These are phyloP conservation scores for Hoplias malabaricus DNA, from an alignment of 2,113 vertebrate species.

Conservation along the genomic window DNA sequence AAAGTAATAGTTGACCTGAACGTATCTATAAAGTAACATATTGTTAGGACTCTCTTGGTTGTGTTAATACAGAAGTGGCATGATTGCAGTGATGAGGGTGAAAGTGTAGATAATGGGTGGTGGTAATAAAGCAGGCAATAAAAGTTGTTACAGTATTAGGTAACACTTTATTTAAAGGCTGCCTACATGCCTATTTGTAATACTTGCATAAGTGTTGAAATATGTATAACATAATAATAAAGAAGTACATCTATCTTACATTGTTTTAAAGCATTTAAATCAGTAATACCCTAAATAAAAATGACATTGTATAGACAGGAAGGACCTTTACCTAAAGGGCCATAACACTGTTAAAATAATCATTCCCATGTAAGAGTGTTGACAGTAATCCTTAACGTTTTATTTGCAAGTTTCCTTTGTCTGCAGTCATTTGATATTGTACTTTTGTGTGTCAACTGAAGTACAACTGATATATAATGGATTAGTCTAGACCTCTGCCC, in stretches of 20 bases:
- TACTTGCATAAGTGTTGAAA: no score
- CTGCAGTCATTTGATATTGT: not conserved
- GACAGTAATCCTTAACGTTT: no score
- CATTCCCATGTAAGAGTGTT: not conserved
- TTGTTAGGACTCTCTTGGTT: not conserved
- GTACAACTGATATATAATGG: no score
- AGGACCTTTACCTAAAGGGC: no score
- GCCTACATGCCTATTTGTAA: not conserved
- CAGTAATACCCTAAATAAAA: no score
- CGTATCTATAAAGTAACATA: not conserved
- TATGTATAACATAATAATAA: no score
- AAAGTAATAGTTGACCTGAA: not conserved
- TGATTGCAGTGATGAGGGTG: not conserved
- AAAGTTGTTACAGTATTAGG: not conserved
- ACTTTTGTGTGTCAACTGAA: no score
- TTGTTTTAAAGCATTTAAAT: not conserved
- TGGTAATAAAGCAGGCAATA: no score
- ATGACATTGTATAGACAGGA: no score
- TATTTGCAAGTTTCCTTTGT: no score
- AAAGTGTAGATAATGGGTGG: not conserved
- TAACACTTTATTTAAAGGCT: not conserved
- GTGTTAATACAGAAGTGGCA: conserved; percentile 9
- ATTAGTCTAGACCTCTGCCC: no score
- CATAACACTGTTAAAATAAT: not conserved
- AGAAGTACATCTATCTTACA: not conserved